Base-by-base conservation (phyloP, 2,113 vertebrate species). In the Microtus oregoni region DNA sequence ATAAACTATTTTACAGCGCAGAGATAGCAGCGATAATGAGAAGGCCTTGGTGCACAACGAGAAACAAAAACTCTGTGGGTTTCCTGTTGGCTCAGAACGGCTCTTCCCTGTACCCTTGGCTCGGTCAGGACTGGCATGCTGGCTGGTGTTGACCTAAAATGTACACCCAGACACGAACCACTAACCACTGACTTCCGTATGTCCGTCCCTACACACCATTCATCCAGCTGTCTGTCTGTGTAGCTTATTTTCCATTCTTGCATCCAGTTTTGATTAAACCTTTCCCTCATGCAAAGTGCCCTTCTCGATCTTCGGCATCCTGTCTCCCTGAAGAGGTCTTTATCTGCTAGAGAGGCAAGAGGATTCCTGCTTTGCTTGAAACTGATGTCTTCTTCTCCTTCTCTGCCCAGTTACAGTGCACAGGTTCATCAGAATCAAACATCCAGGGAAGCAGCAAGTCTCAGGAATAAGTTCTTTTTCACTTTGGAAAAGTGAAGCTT, bases 1-100 rank as follows among this genome's bases (percentile, higher is more conserved):
- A 98, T 98, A 98, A 98, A 98, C 98, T 98, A 94, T 97, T 88
- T 98, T 97, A 94, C 35, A 94, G 97, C 88, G 68, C 9, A 14
- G 70, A 77, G 96, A 98, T 67, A 97, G 95, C 73, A 86, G 72
- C 92, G 96, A 89, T 97, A 97, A 98, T 98, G 97, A 97, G 96
- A 94, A 97, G 41, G 89, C 92, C 91, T 47, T 95, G 90, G 95
- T 96, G 92, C 96, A 92, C 94, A 98, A 75, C 52, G 38, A 63
- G 35, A 75, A 85, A 47, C 95, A 96, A 92, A 94, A 94, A 89
- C 76, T 38, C n/a, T 78, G 94, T 67, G 95, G 81, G 77, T 96
- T 96, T 87, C 50, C 63, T 88, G 24, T 32, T 61, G 87, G 76
- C 89, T 72, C 55, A 55, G 47, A 70, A n/a, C 72, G 89, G 19